Base-by-base conservation (phyloP, 2,888 invertebrate species). In the Drosophila imparisetae region DNA sequence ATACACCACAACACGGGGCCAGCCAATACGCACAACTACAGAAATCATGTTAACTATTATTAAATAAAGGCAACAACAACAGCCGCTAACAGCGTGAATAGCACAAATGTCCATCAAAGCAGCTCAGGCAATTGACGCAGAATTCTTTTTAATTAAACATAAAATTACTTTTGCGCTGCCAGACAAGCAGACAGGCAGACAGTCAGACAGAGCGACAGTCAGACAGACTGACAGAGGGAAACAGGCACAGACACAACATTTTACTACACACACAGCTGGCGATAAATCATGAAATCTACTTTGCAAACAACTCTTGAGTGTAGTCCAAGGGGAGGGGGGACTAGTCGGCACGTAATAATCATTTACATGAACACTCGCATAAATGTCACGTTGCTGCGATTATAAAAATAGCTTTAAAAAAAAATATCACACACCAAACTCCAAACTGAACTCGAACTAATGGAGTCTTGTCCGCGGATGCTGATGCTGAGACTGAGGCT, bases 301-400 rank as follows among this genome's bases (percentile, higher is more conserved):
- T 90, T 69, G 70, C 80, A 80, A 86, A 84, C 77, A 89, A 73
- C 66, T 45, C 54, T 54, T 38, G 48, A 69, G 64, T 52, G 54
- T 72, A 36, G 53, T 55, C 21, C 50, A 45, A 18, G 45, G 32
- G 29, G 18, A 1, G 30, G 38, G 32, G 72, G 50, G 27, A 5
- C 38, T 69, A 81, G 88, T 82, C 89, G 86, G 85, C 85, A 86
- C 86, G 88, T 90, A 86, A 86, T 90, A 90, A 90, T 86, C 88
- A 86, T 86, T 86, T 86, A 86, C 86, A 86, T 86, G 91, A 90
- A 86, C 89, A 90, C 86, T 86, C 89, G 91, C 91, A 90, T 86
- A 86, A 86, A 90, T 86, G 86, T 86, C 86, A 86, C 90, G 91
- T 86, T 90, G 86, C 78, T 76, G 72, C 88, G 88, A 79, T 89